Conservation (phyloP, 2,113 vertebrate species). For the Crotalus tigris region DNA sequence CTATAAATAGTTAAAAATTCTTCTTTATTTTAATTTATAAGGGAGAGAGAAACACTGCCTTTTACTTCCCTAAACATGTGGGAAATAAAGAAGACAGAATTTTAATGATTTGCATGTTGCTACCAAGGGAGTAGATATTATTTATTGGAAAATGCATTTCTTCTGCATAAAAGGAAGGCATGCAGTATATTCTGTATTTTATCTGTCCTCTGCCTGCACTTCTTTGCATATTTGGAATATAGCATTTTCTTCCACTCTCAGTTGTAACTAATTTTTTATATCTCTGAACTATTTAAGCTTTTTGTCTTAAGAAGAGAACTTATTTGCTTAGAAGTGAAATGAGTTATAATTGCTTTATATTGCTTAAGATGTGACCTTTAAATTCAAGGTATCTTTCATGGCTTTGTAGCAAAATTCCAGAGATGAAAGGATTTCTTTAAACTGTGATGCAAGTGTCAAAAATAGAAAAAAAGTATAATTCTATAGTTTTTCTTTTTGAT, state of each 20-base stretch:
- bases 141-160: not conserved
- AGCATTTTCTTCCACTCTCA: not conserved
- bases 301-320: not conserved
- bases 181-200: not conserved
- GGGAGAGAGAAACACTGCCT: not conserved
- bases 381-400: not conserved
- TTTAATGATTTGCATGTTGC: not conserved
- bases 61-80: not conserved
- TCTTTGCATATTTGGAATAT: not conserved
- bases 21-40: not conserved
- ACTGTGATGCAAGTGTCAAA: slow-evolving; percentile 9
- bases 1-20: not conserved
- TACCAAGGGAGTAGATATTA: not conserved
- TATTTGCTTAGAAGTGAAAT: not conserved
- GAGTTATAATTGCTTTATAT: not conserved
- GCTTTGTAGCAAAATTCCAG: not conserved
- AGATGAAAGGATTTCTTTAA: not conserved
- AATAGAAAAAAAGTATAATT: not conserved
- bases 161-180: not conserved
- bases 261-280: not conserved
- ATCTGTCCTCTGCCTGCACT: not conserved
- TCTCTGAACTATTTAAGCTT: not conserved
- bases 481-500: not conserved
- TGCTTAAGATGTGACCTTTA: not conserved
- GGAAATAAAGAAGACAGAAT: not conserved